Base-by-base conservation (phyloP, 2,797 vertebrate genomes). In the Sebastes matsubarae region DNA sequence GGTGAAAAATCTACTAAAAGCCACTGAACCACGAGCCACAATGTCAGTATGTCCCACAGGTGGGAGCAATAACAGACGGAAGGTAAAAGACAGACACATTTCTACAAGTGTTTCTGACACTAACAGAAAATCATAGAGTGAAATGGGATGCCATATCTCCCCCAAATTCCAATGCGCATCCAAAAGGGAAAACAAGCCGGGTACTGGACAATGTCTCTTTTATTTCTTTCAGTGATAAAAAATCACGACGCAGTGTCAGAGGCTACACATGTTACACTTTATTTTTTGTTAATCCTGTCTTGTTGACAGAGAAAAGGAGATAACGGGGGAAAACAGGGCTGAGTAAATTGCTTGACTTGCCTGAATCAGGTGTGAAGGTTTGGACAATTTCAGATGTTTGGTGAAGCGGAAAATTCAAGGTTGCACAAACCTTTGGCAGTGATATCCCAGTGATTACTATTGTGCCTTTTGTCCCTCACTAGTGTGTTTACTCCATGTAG, bases 341-440 rank as follows among this genome's bases (percentile, higher is more conserved):
- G 60, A 72, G 61, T 66, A 84, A 90, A 87, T 80, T 83, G 75
- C 57, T 52, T 0, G 57, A 80, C 72, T 79, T 66, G 63, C 20
- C 61, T 79, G 84, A 88, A 86, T 83, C 80, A 79, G 65, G 54
- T 66, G 22, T 57, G 54, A 34, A 77, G 65, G 71, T 77, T 75
- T 84, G 77, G 66, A 77, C 79, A 83, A 83, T 89, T 83, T 88
- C 78, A 87, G 60, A 76, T 83, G 80, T 89, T 86, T 85, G 84
- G 60, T 67, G 66, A 80, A 85, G 84, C 68, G 78, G 85, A 90
- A 92, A 87, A 86, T 87, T 3, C 55, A 60, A 83, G 78, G 71
- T 84, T 55, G 60, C 71, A 87, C 68, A 79, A 81, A 84, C 64
- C 58, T 75, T 72, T 4, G 59, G 34, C 65, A 66, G 77, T 60